Conservation (phyloP, 1,140 invertebrate genomes). For the Bacillus rossius region DNA sequence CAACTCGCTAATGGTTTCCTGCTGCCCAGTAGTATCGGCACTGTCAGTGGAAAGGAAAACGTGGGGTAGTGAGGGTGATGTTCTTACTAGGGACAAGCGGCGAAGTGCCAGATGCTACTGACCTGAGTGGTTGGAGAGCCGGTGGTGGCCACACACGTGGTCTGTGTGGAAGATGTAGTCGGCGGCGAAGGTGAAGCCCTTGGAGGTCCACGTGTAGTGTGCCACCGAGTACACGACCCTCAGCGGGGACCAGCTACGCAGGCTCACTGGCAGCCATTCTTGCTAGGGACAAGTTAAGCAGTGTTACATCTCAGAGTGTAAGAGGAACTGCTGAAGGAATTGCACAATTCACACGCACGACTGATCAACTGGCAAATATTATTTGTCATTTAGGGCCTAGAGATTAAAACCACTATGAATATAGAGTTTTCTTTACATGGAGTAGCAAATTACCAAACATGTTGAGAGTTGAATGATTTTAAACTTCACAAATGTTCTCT, state of each 20-base stretch:
- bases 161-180: conserved; percentile 64
- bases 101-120: no score
- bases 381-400: neutral
- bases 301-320: neutral
- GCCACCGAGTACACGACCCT: conserved; percentile 62
- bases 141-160: conserved; percentile 57
- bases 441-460: neutral
- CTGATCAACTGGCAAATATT: neutral
- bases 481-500: no score
- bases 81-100: no score
- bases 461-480: no score
- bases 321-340: neutral
- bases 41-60: no score
- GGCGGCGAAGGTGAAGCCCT: conserved; percentile 59
- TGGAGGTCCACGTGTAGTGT: conserved; percentile 55
- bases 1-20: no score
- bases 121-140: conserved; percentile 55
- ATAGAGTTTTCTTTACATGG: neutral
- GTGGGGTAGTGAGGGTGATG: no score
- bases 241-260: conserved; percentile 61
- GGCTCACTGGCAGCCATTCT: conserved; percentile 61
- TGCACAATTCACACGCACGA: neutral
- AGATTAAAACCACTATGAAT: neutral
- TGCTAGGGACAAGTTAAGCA: conserved; percentile 31
- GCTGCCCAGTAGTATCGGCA: no score